phyloP scores from a whole-genome alignment of 1,140 invertebrate genomes.

The Papilio machaon region DNA sequence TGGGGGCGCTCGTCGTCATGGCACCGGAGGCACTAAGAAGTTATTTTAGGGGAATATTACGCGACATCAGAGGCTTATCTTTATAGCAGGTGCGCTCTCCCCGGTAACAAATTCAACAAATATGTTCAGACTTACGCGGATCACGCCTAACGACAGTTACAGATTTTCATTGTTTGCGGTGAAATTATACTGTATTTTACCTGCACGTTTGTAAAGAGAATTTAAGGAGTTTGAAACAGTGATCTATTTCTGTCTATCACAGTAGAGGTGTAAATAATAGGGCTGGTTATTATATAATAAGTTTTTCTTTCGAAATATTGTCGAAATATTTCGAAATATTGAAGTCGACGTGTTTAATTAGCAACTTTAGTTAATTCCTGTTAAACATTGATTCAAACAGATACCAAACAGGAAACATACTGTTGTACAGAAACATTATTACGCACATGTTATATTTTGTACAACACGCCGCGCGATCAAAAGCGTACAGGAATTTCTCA shows the following conservation, averaged over 20 bases:
- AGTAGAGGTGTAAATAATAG: not conserved
- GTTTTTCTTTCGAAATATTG: not conserved
- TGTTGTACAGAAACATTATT: slow-evolving; percentile 17
- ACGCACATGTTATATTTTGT: slow-evolving; percentile 47
- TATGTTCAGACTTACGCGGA: slow-evolving; percentile 77
- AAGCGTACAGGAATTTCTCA: slow-evolving; percentile 58
- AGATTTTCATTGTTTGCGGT: slow-evolving; percentile 46
- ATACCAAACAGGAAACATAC: not conserved
- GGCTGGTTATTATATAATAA: not conserved
- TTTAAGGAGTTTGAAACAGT: not conserved
- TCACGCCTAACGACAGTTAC: slow-evolving; percentile 54
- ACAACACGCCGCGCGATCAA: slow-evolving; percentile 56
- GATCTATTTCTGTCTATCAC: not conserved
- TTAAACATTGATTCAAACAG: not conserved
- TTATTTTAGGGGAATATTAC: slow-evolving; percentile 81
- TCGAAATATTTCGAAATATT: too few species aligned
- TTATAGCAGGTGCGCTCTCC: slow-evolving; percentile 78
- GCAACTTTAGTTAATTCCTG: not conserved
- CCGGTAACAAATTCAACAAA: slow-evolving; percentile 76
- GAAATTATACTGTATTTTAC: slow-evolving; percentile 42
- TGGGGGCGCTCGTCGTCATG: slow-evolving; percentile 66
- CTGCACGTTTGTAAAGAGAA: not conserved
- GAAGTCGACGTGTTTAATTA: too few species aligned
- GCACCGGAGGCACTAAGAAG: slow-evolving; percentile 80
- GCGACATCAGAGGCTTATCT: slow-evolving; percentile 79